Percentiles rank a stretch among this genome's conserved stretches.
Evolutionary conservation across 2,797 vertebrate species (phyloP).

Genomic region (Schizothorax lantsangensis): DNA sequence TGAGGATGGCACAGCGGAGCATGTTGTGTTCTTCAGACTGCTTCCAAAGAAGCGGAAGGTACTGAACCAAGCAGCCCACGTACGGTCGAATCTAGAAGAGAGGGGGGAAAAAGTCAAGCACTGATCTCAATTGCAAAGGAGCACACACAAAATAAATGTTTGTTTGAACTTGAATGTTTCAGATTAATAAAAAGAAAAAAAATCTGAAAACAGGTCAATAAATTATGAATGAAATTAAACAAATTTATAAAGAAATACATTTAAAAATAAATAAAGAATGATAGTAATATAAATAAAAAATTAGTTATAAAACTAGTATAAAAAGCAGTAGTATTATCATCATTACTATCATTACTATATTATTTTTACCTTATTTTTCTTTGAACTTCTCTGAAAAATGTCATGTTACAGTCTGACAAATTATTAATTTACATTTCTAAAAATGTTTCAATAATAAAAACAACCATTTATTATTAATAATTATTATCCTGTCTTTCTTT

Average conservation of each 20-base stretch:
- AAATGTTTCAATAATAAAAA: neutral
- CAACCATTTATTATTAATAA: neutral
- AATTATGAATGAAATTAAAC: neutral
- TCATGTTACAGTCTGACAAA: neutral
- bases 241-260: neutral
- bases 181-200: neutral
- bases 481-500: neutral
- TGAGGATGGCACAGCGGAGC: constrained; percentile 96
- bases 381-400: neutral
- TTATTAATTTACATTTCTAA: neutral
- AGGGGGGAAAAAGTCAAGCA: constrained; percentile 14
- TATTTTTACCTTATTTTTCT: neutral
- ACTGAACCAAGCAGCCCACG: constrained; percentile 93
- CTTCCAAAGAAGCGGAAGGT: constrained; percentile 97
- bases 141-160: neutral
- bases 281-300: neutral
- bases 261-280: neutral
- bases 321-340: neutral
- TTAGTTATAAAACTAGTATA: neutral
- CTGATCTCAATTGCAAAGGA: neutral
- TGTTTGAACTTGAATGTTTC: neutral
- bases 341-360: neutral
- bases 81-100: constrained; percentile 87
- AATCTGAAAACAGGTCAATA: neutral
- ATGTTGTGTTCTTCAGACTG: constrained; percentile 99